Evolutionary conservation across 2,113 vertebrate genomes (phyloP).

Genomic region (Isichthys henryi): DNA sequence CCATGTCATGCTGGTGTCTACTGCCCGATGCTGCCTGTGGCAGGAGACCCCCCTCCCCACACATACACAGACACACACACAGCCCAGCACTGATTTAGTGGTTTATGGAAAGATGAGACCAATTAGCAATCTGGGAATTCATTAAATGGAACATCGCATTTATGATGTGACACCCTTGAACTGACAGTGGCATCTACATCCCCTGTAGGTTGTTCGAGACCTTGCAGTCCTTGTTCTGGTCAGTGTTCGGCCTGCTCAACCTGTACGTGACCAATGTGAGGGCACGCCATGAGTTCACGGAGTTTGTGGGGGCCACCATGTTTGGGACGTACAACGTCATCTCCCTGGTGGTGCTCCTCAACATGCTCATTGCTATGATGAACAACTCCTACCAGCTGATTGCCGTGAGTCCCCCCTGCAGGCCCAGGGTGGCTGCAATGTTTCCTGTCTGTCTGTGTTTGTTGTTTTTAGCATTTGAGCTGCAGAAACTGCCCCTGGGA

Average conservation of each 20-base stretch:
- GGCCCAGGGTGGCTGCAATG: not conserved
- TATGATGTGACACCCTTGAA: not conserved
- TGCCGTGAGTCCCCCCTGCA: constrained; percentile 64
- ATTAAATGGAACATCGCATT: not conserved
- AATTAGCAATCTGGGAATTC: not conserved
- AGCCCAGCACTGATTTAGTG: not conserved
- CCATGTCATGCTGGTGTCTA: not conserved
- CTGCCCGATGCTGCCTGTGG: not conserved
- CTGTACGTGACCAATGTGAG: constrained; percentile 83
- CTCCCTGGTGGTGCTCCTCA: constrained; percentile 79
- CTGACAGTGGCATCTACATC: not conserved
- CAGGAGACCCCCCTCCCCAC: not conserved
- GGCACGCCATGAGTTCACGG: constrained; percentile 80
- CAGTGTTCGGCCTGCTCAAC: constrained; percentile 77
- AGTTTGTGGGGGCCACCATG: constrained; percentile 83
- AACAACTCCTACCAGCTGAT: constrained; percentile 89
- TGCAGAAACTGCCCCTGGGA: not conserved
- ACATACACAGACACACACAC: not conserved
- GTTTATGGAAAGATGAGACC: not conserved
- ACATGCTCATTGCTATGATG: constrained; percentile 90
- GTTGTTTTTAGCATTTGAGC: not conserved
- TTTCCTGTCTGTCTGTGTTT: not conserved
- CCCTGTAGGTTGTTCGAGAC: constrained; percentile 73
- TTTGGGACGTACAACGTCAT: constrained; percentile 85
- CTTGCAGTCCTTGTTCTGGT: constrained; percentile 84